phyloP scores from a whole-genome alignment of 2,113 vertebrate species.

The Carassius carassius region DNA sequence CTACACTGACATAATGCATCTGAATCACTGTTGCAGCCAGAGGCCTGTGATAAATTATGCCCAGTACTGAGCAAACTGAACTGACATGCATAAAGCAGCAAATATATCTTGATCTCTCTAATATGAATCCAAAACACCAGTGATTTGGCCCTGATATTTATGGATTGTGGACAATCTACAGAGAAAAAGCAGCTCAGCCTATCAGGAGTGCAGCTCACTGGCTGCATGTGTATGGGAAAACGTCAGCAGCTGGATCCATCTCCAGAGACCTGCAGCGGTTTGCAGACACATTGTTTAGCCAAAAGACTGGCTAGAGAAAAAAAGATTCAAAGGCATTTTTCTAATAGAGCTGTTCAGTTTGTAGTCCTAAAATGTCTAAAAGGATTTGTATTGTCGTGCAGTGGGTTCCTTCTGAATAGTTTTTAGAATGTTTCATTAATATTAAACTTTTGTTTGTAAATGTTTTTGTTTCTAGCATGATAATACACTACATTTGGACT shows the following conservation, averaged over 20 bases:
- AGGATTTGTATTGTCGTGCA: background rate
- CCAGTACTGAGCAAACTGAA: conserved; percentile 12
- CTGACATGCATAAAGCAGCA: conserved; percentile 23
- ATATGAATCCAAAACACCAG: conserved; percentile 21
- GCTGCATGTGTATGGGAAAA: conserved; percentile 33
- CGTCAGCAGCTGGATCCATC: conserved; percentile 31
- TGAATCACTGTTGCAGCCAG: background rate
- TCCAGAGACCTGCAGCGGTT: conserved; percentile 34
- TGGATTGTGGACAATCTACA: conserved; percentile 33
- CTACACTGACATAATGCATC: conserved; percentile 2
- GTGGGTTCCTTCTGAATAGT: background rate
- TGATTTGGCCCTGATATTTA: conserved; percentile 36
- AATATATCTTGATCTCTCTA: conserved; percentile 29
- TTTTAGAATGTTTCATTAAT: background rate
- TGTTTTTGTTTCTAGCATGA: background rate
- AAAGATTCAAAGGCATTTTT: background rate
- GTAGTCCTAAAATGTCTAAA: background rate
- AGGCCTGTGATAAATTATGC: conserved; percentile 13
- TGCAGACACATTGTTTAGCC: conserved; percentile 53
- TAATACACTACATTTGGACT: background rate
- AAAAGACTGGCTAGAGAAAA: conserved; percentile 18
- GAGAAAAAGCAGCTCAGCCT: conserved; percentile 29
- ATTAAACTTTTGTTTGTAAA: background rate
- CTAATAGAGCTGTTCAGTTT: conserved; percentile 24
- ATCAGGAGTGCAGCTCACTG: conserved; percentile 20